These are phyloP conservation scores for Campoletis sonorensis DNA, from an alignment of 1,140 invertebrate genomes.

Conservation along the genomic window DNA sequence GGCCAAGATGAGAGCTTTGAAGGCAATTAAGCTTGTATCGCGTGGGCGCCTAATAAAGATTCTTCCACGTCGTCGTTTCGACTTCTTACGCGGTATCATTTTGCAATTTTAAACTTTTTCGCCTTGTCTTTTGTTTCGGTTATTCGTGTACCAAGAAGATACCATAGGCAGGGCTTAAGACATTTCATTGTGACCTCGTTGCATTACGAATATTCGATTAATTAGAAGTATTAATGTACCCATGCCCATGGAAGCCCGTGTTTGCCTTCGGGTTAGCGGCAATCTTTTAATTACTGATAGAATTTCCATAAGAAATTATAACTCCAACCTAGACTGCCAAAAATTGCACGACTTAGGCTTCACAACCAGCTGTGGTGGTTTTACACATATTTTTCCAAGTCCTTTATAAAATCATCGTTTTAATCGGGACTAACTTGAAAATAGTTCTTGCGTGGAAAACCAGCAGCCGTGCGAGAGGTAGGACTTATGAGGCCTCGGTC, in stretches of 20 bases:
- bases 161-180: too few relatives aligned
- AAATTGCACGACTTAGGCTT: background rate
- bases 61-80: slow-evolving; percentile 50
- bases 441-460: slow-evolving; percentile 33
- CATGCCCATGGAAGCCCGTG: too few relatives aligned
- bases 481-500: slow-evolving; percentile 44
- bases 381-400: slow-evolving; percentile 34
- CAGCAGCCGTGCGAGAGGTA: slow-evolving; percentile 45
- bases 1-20: slow-evolving; percentile 38
- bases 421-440: slow-evolving; percentile 31
- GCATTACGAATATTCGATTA: too few relatives aligned
- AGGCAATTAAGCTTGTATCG: slow-evolving; percentile 69
- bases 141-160: background rate
- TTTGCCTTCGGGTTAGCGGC: too few relatives aligned
- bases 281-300: background rate
- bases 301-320: too few relatives aligned
- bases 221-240: too few relatives aligned
- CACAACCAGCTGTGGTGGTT: background rate
- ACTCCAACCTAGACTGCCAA: too few relatives aligned
- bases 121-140: slow-evolving; percentile 24
- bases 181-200: too few relatives aligned
- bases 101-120: slow-evolving; percentile 66
- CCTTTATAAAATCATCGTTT: slow-evolving; percentile 36
- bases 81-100: slow-evolving; percentile 41
- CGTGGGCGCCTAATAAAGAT: slow-evolving; percentile 61